These are phyloP conservation scores for Nannoperca obscura DNA, from an alignment of 2,797 vertebrate species.

Conservation along the genomic window DNA sequence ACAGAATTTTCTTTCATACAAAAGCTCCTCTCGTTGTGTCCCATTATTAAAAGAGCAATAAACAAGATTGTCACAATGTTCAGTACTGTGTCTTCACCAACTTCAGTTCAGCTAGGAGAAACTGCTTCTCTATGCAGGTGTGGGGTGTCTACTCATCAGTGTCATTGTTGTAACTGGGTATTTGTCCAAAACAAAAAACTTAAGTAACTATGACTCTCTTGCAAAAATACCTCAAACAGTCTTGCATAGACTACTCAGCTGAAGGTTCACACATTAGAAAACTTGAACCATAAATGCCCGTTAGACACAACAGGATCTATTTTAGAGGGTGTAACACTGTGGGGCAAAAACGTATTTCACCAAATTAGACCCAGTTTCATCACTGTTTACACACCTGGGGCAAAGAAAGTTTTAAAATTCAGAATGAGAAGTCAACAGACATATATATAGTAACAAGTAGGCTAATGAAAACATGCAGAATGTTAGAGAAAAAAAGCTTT, in stretches of 20 bases:
- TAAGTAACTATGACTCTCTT: neutral
- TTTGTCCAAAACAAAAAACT: constrained; percentile 40
- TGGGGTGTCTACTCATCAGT: constrained; percentile 23
- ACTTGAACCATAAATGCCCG: constrained; percentile 26
- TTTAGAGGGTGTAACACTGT: constrained; percentile 42
- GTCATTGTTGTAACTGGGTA: constrained; percentile 6
- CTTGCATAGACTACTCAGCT: constrained; percentile 7
- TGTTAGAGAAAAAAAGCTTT: constrained; percentile 23
- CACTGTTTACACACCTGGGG: constrained; percentile 71
- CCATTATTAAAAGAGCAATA: constrained; percentile 31
- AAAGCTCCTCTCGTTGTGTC: constrained; percentile 4
- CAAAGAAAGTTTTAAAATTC: constrained; percentile 55
- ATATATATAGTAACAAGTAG: constrained; percentile 16
- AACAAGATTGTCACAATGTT: constrained; percentile 15
- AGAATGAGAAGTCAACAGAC: constrained; percentile 50
- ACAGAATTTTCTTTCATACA: neutral
- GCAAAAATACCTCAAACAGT: neutral
- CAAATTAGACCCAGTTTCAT: constrained; percentile 72
- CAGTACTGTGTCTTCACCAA: constrained; percentile 6
- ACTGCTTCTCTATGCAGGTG: constrained; percentile 30
- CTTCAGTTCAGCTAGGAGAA: constrained; percentile 15
- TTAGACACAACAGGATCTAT: constrained; percentile 42
- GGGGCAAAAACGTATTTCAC: constrained; percentile 62
- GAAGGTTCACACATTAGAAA: constrained; percentile 34
- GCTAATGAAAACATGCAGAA: constrained; percentile 40